Evolutionary conservation across 2,888 invertebrate genomes (phyloP), one percentile per base, ranked within the genome.

Genomic region (Labia minor): DNA sequence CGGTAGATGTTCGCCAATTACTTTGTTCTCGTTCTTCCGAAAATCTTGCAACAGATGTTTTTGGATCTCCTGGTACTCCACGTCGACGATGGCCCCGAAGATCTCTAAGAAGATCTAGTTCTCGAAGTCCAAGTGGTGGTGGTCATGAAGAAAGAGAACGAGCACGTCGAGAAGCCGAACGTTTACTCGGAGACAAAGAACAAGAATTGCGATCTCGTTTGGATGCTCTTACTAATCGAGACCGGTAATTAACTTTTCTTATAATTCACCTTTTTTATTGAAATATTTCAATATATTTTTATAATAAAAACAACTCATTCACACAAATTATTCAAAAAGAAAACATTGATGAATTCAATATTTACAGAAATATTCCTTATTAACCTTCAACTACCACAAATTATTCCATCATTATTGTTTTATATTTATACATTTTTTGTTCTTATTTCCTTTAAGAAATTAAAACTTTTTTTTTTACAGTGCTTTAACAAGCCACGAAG

Each of bases 1-100:
- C 80, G 10, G 79, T 79, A 11, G 79, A 79, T 71, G 76, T 78
- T 21, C 74, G 77, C 14, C 78, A 79, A 65, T 77, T 78, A 65
- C 73, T 79, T 65, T 76, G 76, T 2, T 79, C 79, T 70, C 75
- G 77, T 33, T 80, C 79, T 3, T 77, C 77, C 1, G 80, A 80
- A 71, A 79, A 79, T 69, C 72, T 79, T 37, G 74, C 76, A 3
- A 69, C 72, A 33, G 72, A 71, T 63, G 49, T 75, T 8, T 75
- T 75, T 66, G 75, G 76, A 6, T 78, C 79, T 2, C 78, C 78
- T 1, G 16, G 49, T 16, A 49, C 49, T 14, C 73, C 75, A 19
- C 71, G 76, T 68, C 73, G 76, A 33, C 72, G 77, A 61, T 75
- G 75, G 74, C 74, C 75, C 1, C 70, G 75, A n/a, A 73, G 75